These are phyloP conservation scores for Rambutsinella grinnellia DNA, from an alignment of 2,888 invertebrate genomes.

Conservation along the genomic window DNA sequence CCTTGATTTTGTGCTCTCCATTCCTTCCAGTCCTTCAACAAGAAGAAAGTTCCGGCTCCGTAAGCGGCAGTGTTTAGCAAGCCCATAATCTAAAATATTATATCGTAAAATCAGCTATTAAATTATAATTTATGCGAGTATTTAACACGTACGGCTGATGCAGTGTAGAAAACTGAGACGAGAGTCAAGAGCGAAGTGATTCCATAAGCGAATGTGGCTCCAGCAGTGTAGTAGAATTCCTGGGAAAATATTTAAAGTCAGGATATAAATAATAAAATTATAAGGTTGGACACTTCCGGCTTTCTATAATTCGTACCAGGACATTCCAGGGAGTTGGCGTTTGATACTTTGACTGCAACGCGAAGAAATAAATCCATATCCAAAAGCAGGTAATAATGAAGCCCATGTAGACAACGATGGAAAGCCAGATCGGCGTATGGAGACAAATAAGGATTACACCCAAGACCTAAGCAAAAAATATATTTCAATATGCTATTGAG, in stretches of 20 bases:
- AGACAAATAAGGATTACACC: constrained; percentile 23
- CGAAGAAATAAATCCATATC: constrained; percentile 53
- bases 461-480: constrained; percentile 12
- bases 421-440: constrained; percentile 23
- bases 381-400: constrained; percentile 34
- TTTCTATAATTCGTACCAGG: constrained; percentile 18
- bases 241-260: constrained; percentile 6
- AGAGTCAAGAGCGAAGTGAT: constrained; percentile 39
- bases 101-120: not conserved
- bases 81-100: constrained; percentile 36
- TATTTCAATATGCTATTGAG: too few relatives aligned
- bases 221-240: constrained; percentile 53
- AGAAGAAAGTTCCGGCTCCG: constrained; percentile 32
- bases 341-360: constrained; percentile 34
- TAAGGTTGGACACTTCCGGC: too few relatives aligned
- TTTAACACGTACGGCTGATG: constrained; percentile 19
- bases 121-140: not conserved
- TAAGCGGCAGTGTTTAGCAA: constrained; percentile 30
- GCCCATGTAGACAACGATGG: constrained; percentile 34
- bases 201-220: constrained; percentile 33
- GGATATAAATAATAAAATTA: constrained; percentile 1
- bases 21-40: constrained; percentile 34
- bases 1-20: constrained; percentile 26
- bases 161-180: constrained; percentile 12
- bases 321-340: constrained; percentile 35